Conservation (phyloP, 2,797 vertebrate species). For the Poecilia wingei region DNA sequence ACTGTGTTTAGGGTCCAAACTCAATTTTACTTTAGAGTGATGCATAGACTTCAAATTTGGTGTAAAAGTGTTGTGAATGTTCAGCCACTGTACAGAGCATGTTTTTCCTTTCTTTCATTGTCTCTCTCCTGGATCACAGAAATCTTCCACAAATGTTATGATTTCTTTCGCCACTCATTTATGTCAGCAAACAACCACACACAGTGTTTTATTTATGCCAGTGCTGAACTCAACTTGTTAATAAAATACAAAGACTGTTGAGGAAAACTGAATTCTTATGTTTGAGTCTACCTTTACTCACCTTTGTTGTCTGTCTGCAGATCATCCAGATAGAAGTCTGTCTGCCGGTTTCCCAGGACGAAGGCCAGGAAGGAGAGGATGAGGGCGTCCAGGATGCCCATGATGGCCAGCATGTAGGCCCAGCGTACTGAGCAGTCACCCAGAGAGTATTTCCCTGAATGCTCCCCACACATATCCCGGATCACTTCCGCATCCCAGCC, state of each 20-base stretch:
- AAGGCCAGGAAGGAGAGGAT: conserved; percentile 98
- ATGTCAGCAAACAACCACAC: background rate
- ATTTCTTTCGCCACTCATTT: background rate
- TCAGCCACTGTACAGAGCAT: background rate
- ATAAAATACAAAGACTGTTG: background rate
- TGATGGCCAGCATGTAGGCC: conserved; percentile 98
- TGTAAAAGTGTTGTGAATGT: background rate
- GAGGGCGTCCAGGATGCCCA: conserved; percentile 96
- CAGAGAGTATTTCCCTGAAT: conserved; percentile 92
- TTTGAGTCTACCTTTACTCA: conserved; percentile 33
- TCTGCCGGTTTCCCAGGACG: conserved; percentile 95
- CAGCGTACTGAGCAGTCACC: conserved; percentile 96
- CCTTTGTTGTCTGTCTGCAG: conserved; percentile 95
- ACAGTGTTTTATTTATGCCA: background rate
- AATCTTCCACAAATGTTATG: background rate
- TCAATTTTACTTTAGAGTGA: background rate
- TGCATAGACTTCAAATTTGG: background rate
- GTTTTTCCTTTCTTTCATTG: background rate
- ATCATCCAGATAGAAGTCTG: conserved; percentile 90
- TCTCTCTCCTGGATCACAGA: background rate
- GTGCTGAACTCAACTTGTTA: background rate
- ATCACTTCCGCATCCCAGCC: conserved; percentile 96
- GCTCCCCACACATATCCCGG: conserved; percentile 94
- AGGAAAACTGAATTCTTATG: background rate
- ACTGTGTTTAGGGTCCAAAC: background rate